phyloP scores from a whole-genome alignment of 2,888 invertebrate genomes.

The Amiota mariae region DNA sequence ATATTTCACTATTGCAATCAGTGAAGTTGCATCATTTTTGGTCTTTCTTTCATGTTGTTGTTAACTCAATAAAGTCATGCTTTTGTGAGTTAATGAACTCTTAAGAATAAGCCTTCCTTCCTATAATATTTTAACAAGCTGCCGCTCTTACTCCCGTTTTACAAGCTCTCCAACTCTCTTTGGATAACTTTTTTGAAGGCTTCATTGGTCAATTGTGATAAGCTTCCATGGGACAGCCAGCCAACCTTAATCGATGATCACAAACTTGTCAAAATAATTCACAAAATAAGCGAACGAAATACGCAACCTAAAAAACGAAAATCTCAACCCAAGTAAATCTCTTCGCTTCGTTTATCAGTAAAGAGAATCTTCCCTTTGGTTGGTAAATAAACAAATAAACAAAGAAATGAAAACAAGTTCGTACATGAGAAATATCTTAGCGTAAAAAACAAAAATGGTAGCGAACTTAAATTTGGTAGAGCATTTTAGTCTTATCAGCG shows the following conservation, averaged over 20 bases:
- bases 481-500: constrained; percentile 53
- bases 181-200: neutral
- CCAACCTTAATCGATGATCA: constrained; percentile 59
- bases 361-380: constrained; percentile 60
- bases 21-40: too few species aligned
- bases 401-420: constrained; percentile 10
- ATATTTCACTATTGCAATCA: too few species aligned
- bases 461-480: constrained; percentile 41
- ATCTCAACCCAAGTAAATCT: constrained; percentile 6
- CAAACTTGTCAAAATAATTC: constrained; percentile 67
- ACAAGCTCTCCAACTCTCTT: neutral
- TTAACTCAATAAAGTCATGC: too few species aligned
- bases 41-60: too few species aligned
- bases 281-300: constrained; percentile 39
- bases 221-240: constrained; percentile 60
- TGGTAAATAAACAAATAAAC: neutral
- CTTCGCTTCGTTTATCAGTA: constrained; percentile 49
- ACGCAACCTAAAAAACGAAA: neutral
- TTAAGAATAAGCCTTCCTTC: neutral
- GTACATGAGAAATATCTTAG: constrained; percentile 66
- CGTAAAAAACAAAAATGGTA: constrained; percentile 65
- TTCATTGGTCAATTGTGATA: constrained; percentile 43
- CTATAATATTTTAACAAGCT: neutral
- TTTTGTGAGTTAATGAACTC: constrained; percentile 17
- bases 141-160: neutral